Percentiles rank a stretch among this genome's conserved stretches.
phyloP scores from a whole-genome alignment of 2,113 vertebrate genomes.

The Isichthys henryi region DNA sequence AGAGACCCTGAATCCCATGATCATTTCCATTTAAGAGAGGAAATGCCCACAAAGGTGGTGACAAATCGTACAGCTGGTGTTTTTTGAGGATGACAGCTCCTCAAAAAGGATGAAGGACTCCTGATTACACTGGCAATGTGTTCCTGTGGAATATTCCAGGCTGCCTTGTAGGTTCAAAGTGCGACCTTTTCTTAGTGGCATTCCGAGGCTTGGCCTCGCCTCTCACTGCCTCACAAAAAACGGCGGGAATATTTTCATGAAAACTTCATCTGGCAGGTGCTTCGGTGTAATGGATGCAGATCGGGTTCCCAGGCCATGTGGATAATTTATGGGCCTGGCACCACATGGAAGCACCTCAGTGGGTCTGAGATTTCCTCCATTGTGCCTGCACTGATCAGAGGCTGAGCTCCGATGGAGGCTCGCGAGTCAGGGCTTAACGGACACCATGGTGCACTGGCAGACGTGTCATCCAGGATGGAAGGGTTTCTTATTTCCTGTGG shows the following conservation, averaged over 20 bases:
- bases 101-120: background rate
- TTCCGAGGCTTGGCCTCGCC: background rate
- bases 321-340: conserved; percentile 5
- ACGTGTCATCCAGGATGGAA: background rate
- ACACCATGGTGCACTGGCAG: background rate
- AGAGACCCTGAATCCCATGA: background rate
- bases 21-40: background rate
- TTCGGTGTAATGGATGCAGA: background rate
- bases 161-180: background rate
- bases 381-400: background rate
- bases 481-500: background rate
- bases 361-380: background rate
- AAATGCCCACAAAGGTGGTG: background rate
- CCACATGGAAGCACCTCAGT: background rate
- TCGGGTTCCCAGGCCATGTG: background rate
- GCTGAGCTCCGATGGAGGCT: background rate
- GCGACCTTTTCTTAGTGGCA: background rate
- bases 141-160: background rate
- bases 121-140: background rate
- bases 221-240: background rate
- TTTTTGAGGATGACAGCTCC: background rate
- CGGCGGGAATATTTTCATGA: conserved; percentile 3
- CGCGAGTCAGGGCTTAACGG: background rate
- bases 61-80: background rate
- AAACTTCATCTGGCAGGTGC: background rate